Conservation (phyloP, 2,888 invertebrate genomes). For the Eretmocerus hayati region DNA sequence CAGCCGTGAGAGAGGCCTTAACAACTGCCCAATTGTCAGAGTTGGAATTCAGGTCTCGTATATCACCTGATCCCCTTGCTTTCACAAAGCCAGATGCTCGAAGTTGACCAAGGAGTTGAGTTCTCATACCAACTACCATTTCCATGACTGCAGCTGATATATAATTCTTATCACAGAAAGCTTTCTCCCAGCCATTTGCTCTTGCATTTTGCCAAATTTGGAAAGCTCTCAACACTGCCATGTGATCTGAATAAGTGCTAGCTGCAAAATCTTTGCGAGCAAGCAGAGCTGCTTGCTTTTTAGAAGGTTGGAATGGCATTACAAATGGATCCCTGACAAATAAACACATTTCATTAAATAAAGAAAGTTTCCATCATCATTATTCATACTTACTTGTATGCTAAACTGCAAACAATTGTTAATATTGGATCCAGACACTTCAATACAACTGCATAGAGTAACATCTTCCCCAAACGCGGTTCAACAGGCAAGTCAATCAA, state of each 20-base stretch:
- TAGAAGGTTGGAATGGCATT: conserved; percentile 64
- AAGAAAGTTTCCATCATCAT: neutral
- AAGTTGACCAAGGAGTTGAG: conserved; percentile 76
- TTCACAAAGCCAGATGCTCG: conserved; percentile 68
- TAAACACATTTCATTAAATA: neutral
- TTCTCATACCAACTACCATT: conserved; percentile 77
- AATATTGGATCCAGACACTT: conserved; percentile 89
- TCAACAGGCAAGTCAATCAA: conserved; percentile 88
- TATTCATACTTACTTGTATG: conserved; percentile 55
- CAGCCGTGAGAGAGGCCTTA: conserved; percentile 81
- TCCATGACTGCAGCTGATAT: conserved; percentile 81
- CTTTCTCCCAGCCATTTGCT: conserved; percentile 57
- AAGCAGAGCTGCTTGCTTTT: conserved; percentile 56
- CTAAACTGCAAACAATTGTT: conserved; percentile 81
- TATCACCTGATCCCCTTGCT: conserved; percentile 56
- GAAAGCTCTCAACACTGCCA: conserved; percentile 76
- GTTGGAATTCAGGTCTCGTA: conserved; percentile 74
- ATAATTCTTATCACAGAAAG: conserved; percentile 69
- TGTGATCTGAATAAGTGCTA: conserved; percentile 81
- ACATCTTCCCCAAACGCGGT: conserved; percentile 85
- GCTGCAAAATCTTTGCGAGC: conserved; percentile 65
- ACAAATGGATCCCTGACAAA: conserved; percentile 64
- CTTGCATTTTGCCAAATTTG: conserved; percentile 61
- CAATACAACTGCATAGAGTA: conserved; percentile 81
- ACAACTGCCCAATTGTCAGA: conserved; percentile 85